Conservation (phyloP, 2,888 invertebrate genomes). For the Pardosa pseudoannulata region DNA sequence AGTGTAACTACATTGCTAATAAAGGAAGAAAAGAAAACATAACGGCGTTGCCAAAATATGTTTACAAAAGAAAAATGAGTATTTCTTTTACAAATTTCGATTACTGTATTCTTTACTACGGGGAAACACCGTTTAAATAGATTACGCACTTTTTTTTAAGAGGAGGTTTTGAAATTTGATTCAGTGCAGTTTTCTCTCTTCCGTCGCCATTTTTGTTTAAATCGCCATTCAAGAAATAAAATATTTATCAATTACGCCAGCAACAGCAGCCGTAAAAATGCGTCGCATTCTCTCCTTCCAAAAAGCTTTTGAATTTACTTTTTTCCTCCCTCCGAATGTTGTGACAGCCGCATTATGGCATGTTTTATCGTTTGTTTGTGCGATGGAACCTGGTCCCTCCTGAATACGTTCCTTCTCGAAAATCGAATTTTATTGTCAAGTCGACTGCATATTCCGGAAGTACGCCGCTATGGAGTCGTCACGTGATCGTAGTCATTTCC, state of each 20-base stretch:
- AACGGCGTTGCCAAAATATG: too few relatives aligned
- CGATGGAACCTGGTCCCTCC: background rate
- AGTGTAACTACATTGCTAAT: too few relatives aligned
- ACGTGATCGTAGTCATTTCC: conserved; percentile 15
- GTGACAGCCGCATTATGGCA: background rate
- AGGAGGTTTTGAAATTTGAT: too few relatives aligned
- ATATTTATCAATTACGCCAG: background rate
- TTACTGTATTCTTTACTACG: too few relatives aligned
- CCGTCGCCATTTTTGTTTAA: background rate
- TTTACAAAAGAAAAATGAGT: too few relatives aligned
- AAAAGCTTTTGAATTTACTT: background rate
- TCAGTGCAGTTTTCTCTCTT: too few relatives aligned
- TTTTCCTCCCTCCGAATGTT: background rate
- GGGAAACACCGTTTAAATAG: too few relatives aligned
- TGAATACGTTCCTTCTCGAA: background rate
- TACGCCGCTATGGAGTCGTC: background rate
- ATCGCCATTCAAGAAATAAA: too few relatives aligned
- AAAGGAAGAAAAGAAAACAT: too few relatives aligned
- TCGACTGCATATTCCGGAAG: conserved; percentile 16
- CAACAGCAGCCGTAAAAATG: background rate
- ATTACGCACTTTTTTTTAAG: too few relatives aligned
- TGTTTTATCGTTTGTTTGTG: conserved; percentile 1
- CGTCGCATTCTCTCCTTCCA: background rate
- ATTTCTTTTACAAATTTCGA: too few relatives aligned
- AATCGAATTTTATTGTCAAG: conserved; percentile 7